Percentiles rank a stretch among this genome's conserved stretches.
phyloP scores from a whole-genome alignment of 2,797 vertebrate species.

The Philypnodon macrostomus region DNA sequence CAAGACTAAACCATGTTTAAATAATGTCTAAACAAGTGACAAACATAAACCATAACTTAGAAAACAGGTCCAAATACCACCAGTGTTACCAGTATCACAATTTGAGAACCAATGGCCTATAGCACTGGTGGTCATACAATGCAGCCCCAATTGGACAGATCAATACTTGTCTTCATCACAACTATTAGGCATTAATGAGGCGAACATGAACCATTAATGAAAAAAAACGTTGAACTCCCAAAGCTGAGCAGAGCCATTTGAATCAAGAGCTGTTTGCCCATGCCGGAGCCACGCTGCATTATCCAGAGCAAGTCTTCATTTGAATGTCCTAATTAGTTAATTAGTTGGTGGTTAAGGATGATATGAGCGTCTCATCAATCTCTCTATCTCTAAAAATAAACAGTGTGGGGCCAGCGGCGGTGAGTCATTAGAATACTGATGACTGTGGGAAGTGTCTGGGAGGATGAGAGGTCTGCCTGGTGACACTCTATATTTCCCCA shows the following conservation, averaged over 20 bases:
- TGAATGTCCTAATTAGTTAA: constrained; percentile 84
- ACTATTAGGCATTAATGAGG: constrained; percentile 42
- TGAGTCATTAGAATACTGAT: constrained; percentile 81
- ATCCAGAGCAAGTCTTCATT: constrained; percentile 80
- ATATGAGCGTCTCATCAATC: constrained; percentile 82
- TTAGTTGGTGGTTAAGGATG: constrained; percentile 85
- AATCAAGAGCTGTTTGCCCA: constrained; percentile 69
- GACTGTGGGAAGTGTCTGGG: constrained; percentile 72
- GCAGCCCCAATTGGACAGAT: constrained; percentile 26
- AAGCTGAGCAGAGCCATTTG: constrained; percentile 57
- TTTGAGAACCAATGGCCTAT: too few relatives aligned
- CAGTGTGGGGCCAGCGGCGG: constrained; percentile 66
- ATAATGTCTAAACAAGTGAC: too few relatives aligned
- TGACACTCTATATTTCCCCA: constrained; percentile 68
- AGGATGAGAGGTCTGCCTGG: constrained; percentile 61
- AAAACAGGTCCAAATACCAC: too few relatives aligned
- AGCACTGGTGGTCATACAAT: constrained; percentile 14
- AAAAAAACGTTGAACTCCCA: constrained; percentile 32
- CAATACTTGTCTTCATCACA: constrained; percentile 47
- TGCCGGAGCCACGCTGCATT: constrained; percentile 67
- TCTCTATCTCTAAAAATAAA: constrained; percentile 82
- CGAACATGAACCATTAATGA: constrained; percentile 30
- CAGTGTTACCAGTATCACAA: too few relatives aligned
- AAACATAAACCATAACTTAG: too few relatives aligned
- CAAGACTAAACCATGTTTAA: too few relatives aligned